phyloP scores from a whole-genome alignment of 2,113 vertebrate genomes.

The Lagopus muta region DNA sequence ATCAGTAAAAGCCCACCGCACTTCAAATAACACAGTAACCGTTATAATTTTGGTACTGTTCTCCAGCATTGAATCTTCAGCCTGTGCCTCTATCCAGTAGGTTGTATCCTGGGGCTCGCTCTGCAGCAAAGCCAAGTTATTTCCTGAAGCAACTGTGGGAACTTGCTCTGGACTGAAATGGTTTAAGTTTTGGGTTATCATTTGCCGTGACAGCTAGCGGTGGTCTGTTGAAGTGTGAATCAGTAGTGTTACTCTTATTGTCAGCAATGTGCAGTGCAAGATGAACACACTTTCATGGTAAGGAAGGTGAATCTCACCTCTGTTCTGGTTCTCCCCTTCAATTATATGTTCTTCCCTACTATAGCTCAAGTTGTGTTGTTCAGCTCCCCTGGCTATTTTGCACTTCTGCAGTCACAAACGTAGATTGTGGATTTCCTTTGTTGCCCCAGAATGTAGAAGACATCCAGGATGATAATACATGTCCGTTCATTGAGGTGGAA shows the following conservation, averaged over 20 bases:
- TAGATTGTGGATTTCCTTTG: not conserved
- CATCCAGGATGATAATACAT: not conserved
- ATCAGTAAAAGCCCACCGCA: not conserved
- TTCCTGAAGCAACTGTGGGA: not conserved
- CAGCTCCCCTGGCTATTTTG: not conserved
- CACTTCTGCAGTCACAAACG: not conserved
- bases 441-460: not conserved
- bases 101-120: not conserved
- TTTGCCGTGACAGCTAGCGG: not conserved
- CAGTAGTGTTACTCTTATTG: not conserved
- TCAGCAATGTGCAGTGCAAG: too few species aligned
- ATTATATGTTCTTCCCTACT: not conserved
- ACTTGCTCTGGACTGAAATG: not conserved
- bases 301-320: not conserved
- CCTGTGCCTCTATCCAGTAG: not conserved
- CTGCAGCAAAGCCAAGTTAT: not conserved
- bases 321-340: not conserved
- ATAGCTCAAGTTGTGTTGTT: not conserved
- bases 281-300: rapidly evolving
- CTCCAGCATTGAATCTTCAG: not conserved
- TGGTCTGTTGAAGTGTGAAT: not conserved
- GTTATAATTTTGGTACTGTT: not conserved
- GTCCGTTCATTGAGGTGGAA: not conserved
- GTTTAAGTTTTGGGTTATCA: not conserved
- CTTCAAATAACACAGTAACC: not conserved